phyloP scores from a whole-genome alignment of 2,888 invertebrate species.

The Rugalucina vietnamica region DNA sequence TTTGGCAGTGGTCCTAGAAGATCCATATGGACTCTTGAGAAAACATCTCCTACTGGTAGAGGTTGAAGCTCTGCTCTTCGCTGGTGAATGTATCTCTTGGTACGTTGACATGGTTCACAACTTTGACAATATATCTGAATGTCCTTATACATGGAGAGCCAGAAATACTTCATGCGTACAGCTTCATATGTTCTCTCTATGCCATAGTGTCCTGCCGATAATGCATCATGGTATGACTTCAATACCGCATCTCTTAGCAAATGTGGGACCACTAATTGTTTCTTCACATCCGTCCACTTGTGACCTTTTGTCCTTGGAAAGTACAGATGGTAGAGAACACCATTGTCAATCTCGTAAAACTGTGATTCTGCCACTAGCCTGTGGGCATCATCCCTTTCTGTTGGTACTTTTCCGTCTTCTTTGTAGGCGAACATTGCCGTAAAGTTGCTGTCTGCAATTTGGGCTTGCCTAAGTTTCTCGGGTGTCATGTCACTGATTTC shows the following conservation, averaged over 20 bases:
- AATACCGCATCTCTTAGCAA: conserved; percentile 9
- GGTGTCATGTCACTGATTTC: too few relatives aligned
- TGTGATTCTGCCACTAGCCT: conserved; percentile 30
- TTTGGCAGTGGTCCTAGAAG: conserved; percentile 40
- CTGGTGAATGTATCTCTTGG: conserved; percentile 7
- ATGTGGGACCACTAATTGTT: conserved; percentile 27
- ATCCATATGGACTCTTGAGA: conserved; percentile 42
- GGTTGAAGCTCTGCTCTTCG: conserved; percentile 34
- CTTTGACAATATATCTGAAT: conserved; percentile 19
- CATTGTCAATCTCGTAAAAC: conserved; percentile 18
- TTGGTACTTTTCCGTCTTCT: conserved; percentile 21
- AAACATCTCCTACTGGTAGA: conserved; percentile 34
- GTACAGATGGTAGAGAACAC: conserved; percentile 27
- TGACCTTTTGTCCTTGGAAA: conserved; percentile 33
- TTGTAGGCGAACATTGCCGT: conserved; percentile 13
- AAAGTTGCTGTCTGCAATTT: not conserved
- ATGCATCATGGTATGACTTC: too few relatives aligned
- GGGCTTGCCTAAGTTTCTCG: too few relatives aligned
- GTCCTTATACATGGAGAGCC: conserved; percentile 30
- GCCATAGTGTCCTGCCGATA: conserved; percentile 22
- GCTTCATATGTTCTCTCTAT: conserved; percentile 35
- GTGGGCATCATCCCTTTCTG: conserved; percentile 12
- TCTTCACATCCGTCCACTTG: conserved; percentile 9
- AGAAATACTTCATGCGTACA: conserved; percentile 24
- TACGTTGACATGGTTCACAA: conserved; percentile 25